Conservation (phyloP, 1,140 invertebrate genomes). For the Drosophila serrata region DNA sequence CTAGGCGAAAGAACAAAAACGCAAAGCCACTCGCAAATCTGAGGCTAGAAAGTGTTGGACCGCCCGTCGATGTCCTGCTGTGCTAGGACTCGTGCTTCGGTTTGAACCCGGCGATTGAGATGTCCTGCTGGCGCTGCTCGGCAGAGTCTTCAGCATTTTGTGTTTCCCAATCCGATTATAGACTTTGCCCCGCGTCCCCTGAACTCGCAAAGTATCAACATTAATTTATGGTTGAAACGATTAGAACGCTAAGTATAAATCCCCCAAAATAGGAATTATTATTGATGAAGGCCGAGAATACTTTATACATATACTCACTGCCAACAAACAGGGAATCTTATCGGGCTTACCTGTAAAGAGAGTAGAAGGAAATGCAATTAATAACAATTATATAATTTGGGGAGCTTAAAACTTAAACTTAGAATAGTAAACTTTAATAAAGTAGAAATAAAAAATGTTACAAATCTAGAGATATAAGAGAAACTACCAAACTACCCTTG, state of each 20-base stretch:
- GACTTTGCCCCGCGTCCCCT: conserved; percentile 54
- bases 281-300: conserved; percentile 28
- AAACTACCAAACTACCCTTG: no score
- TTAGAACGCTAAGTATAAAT: conserved; percentile 47
- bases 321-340: conserved; percentile 48
- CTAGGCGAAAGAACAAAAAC: conserved; percentile 29
- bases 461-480: neutral
- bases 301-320: conserved; percentile 25
- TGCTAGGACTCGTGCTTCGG: conserved; percentile 70
- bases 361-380: conserved; percentile 3
- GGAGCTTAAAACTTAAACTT: neutral
- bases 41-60: conserved; percentile 71
- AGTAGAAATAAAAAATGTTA: no score
- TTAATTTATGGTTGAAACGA: conserved; percentile 79
- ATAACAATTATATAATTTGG: neutral
- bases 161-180: conserved; percentile 72
- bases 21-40: conserved; percentile 58
- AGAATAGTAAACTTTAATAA: neutral
- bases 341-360: conserved; percentile 69
- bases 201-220: conserved; percentile 57
- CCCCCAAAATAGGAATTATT: conserved; percentile 60
- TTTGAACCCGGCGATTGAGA: conserved; percentile 67
- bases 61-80: conserved; percentile 75
- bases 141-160: conserved; percentile 35
- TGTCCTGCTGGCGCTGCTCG: conserved; percentile 74